Conservation (phyloP, 1,140 invertebrate genomes). For the Nomia melanderi region DNA sequence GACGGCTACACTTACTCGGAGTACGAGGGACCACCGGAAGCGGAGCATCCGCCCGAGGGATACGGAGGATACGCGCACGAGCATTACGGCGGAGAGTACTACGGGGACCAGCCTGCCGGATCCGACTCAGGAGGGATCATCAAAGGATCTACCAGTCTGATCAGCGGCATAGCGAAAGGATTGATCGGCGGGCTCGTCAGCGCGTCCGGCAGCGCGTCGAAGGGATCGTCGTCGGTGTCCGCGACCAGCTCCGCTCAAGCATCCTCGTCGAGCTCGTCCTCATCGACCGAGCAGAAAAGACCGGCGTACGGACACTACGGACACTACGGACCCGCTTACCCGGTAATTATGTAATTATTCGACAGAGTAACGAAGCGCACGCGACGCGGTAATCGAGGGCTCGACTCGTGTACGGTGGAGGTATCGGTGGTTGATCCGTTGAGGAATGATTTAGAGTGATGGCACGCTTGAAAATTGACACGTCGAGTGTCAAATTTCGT, state of each 20-base stretch:
- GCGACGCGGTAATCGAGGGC: background rate
- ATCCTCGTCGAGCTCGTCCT: constrained; percentile 19
- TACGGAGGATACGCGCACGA: background rate
- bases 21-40: background rate
- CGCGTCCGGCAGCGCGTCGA: constrained; percentile 70
- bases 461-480: no score
- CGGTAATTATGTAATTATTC: constrained; percentile 55
- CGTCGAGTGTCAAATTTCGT: no score
- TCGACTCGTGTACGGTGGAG: background rate
- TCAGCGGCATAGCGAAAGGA: constrained; percentile 73
- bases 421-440: no score
- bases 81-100: background rate
- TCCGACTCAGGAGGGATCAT: constrained; percentile 33
- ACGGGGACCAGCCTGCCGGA: background rate
- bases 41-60: background rate
- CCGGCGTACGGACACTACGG: constrained; percentile 60
- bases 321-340: constrained; percentile 60
- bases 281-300: constrained; percentile 28
- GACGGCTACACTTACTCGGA: background rate
- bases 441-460: no score
- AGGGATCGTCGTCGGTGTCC: constrained; percentile 59
- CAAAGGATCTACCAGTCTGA: constrained; percentile 52
- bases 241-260: constrained; percentile 2
- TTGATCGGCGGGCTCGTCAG: constrained; percentile 73
- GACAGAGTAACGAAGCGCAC: background rate